phyloP scores from a whole-genome alignment of 2,113 vertebrate species.

The Haemorhous mexicanus region DNA sequence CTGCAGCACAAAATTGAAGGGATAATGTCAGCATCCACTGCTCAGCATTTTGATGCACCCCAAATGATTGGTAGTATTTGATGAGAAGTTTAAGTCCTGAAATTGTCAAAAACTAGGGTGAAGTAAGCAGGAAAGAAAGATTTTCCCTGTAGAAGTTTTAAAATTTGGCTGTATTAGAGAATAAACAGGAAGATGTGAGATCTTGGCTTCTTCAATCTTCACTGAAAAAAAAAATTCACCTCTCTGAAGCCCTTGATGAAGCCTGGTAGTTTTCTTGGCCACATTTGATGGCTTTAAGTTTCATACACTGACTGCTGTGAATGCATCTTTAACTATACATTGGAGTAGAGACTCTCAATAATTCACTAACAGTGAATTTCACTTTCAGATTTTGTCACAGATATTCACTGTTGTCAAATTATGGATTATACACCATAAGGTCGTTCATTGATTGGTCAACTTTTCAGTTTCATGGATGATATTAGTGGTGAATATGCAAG shows the following conservation, averaged over 20 bases:
- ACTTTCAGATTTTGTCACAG: neutral
- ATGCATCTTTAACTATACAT: neutral
- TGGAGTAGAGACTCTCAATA: neutral
- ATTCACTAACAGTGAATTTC: neutral
- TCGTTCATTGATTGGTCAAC: neutral
- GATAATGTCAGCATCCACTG: neutral
- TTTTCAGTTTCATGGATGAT: neutral
- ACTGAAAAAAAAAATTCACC: neutral
- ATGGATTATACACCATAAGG: neutral
- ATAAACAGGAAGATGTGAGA: neutral
- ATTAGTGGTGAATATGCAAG: neutral
- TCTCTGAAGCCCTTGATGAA: neutral
- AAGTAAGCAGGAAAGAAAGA: neutral
- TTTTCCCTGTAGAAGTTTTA: neutral
- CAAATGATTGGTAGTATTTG: neutral
- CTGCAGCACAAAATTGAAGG: constrained; percentile 12
- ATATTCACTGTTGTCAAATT: neutral
- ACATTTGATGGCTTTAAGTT: neutral
- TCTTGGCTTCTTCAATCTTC: neutral
- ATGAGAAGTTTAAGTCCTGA: neutral
- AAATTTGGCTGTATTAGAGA: neutral
- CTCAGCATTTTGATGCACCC: neutral
- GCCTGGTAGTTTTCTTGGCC: neutral
- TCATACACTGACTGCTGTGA: neutral
- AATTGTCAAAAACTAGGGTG: neutral